Evolutionary conservation across 2,888 invertebrate species (phyloP).

Genomic region (Carabus problematicus): DNA sequence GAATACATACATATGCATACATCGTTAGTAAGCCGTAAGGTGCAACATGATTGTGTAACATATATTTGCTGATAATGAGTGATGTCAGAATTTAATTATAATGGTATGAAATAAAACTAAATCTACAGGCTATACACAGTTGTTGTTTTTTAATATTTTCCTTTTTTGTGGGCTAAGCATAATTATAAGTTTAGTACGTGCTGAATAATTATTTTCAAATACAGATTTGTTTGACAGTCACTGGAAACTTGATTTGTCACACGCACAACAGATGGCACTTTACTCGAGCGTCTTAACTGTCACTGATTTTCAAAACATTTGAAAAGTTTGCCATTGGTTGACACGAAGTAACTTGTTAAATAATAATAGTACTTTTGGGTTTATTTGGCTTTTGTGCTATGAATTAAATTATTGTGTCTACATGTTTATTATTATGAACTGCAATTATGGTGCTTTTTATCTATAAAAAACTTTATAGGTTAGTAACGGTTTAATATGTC

Average conservation of each 20-base stretch:
- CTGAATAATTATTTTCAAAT: too few species aligned
- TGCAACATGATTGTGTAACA: slow-evolving; percentile 38
- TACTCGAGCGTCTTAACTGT: background rate
- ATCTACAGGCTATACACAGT: slow-evolving; percentile 26
- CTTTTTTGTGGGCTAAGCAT: too few species aligned
- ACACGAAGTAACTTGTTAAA: background rate
- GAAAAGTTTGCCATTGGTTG: slow-evolving; percentile 3
- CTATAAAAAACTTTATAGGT: slow-evolving; percentile 39
- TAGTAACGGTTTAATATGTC: slow-evolving; percentile 61
- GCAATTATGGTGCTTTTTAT: slow-evolving; percentile 1
- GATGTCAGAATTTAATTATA: slow-evolving; percentile 38
- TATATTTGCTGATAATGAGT: slow-evolving; percentile 38
- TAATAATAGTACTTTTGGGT: too few species aligned
- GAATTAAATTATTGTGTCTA: background rate
- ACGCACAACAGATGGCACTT: background rate
- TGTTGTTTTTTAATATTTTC: slow-evolving; percentile 6
- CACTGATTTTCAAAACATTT: slow-evolving; percentile 12
- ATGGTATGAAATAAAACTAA: slow-evolving; percentile 41
- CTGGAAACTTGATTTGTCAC: background rate
- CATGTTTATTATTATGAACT: background rate
- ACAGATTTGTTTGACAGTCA: background rate
- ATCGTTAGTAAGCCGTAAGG: slow-evolving; percentile 37
- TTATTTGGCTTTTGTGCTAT: background rate
- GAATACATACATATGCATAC: slow-evolving; percentile 34
- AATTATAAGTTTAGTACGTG: too few species aligned